Percentiles rank a stretch among this genome's conserved stretches.
These are phyloP conservation scores for Melinopterus prodromus DNA, from an alignment of 2,888 invertebrate genomes.

Conservation along the genomic window DNA sequence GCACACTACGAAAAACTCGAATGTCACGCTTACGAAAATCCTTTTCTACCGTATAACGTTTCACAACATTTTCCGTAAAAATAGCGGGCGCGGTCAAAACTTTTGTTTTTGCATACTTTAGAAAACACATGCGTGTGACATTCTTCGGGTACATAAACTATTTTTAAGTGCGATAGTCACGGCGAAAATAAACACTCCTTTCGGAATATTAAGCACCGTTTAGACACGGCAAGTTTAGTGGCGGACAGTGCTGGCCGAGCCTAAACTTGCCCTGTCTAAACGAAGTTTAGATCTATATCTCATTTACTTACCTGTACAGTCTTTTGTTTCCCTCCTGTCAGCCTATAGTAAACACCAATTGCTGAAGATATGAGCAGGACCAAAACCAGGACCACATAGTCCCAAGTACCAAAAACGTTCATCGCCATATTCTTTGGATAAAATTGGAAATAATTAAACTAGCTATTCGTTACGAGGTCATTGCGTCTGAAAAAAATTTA, in stretches of 20 bases:
- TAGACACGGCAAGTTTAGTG: too few species aligned
- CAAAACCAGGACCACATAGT: slow-evolving; percentile 77
- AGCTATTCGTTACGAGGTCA: slow-evolving; percentile 33
- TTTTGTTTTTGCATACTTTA: background rate
- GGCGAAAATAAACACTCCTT: background rate
- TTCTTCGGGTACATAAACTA: background rate
- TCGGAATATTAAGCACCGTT: too few species aligned
- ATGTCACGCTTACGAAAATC: background rate
- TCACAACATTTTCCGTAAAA: background rate
- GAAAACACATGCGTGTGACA: background rate
- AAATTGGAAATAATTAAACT: background rate
- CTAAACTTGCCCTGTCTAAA: background rate
- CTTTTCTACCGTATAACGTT: background rate
- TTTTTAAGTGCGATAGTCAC: background rate
- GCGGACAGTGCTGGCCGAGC: too few species aligned
- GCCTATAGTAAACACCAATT: slow-evolving; percentile 86
- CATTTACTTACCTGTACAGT: slow-evolving; percentile 72
- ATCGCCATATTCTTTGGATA: slow-evolving; percentile 33
- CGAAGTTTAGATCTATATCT: background rate
- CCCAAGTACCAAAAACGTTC: slow-evolving; percentile 69
- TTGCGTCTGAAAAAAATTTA: slow-evolving; percentile 35
- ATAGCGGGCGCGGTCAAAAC: background rate
- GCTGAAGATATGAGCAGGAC: slow-evolving; percentile 76
- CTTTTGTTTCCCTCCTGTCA: slow-evolving; percentile 85
- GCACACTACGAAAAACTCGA: background rate